Conservation (phyloP, 2,888 invertebrate genomes). For the Ophion obscuratus region DNA sequence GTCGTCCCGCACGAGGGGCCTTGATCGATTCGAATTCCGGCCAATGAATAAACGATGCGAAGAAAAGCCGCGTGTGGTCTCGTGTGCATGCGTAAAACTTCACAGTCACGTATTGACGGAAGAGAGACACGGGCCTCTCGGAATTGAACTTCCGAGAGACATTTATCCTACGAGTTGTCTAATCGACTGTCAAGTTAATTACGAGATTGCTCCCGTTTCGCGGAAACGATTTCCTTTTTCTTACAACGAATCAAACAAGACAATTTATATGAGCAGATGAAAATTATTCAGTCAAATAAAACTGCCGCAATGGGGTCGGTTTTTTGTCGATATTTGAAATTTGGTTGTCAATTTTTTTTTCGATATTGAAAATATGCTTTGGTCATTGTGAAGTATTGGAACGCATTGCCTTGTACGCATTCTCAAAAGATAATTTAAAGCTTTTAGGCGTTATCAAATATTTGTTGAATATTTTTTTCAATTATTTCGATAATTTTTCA, state of each 20-base stretch:
- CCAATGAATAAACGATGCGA: conserved; percentile 35
- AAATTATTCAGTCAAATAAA: neutral
- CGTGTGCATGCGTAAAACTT: neutral
- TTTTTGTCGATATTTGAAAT: neutral
- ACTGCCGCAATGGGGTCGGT: neutral
- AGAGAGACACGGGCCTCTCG: conserved; percentile 38
- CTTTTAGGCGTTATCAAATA: too few species aligned
- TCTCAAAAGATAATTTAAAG: too few species aligned
- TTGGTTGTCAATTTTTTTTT: too few species aligned
- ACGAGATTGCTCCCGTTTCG: neutral
- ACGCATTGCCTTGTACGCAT: too few species aligned
- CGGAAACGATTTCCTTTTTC: neutral
- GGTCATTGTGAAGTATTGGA: too few species aligned
- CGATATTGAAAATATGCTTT: too few species aligned
- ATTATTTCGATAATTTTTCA: too few species aligned
- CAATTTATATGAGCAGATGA: neutral
- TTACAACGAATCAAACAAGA: neutral
- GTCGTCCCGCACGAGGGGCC: conserved; percentile 36
- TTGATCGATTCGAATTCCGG: conserved; percentile 58
- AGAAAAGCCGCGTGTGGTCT: conserved; percentile 50
- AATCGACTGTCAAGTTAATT: conserved; percentile 28
- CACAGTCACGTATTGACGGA: conserved; percentile 35
- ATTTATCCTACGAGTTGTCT: conserved; percentile 20
- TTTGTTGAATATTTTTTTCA: too few species aligned
- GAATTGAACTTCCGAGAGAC: conserved; percentile 53